phyloP scores from a whole-genome alignment of 2,888 invertebrate species.

The Muschampia plurimacula region DNA sequence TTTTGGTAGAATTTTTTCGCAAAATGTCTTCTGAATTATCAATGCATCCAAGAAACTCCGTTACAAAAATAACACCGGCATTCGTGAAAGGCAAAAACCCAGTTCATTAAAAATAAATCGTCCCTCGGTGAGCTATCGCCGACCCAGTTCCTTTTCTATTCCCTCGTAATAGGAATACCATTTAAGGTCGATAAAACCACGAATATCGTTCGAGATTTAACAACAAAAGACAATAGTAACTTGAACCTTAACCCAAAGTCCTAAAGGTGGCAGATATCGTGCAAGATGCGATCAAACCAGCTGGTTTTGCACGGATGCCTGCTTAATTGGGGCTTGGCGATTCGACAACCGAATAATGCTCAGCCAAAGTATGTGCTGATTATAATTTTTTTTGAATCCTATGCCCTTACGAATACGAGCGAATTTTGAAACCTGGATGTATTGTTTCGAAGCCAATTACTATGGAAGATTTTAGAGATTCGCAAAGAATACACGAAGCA shows the following conservation, averaged over 20 bases:
- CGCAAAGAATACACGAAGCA: constrained; percentile 31
- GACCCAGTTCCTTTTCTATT: constrained; percentile 33
- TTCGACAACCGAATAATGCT: constrained; percentile 59
- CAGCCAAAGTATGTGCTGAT: constrained; percentile 30
- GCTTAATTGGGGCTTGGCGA: constrained; percentile 62
- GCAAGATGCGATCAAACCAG: constrained; percentile 31
- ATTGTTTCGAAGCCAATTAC: constrained; percentile 32
- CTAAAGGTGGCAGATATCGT: constrained; percentile 27
- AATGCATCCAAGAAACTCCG: constrained; percentile 6
- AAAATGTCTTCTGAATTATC: background rate
- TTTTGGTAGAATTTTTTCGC: background rate
- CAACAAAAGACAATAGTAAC: constrained; percentile 20
- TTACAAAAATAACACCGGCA: constrained; percentile 11
- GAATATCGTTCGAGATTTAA: constrained; percentile 34
- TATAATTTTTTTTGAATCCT: constrained; percentile 22
- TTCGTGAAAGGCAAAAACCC: constrained; percentile 23
- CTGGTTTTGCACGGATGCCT: constrained; percentile 59
- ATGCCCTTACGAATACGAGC: constrained; percentile 17
- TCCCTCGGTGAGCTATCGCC: constrained; percentile 22
- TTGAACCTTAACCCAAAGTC: constrained; percentile 28
- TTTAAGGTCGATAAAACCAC: constrained; percentile 38
- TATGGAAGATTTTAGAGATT: constrained; percentile 31
- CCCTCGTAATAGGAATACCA: constrained; percentile 37
- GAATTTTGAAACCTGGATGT: background rate
- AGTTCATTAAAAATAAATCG: constrained; percentile 27